phyloP scores from a whole-genome alignment of 2,888 invertebrate genomes.

The Platynereis dumerilii region DNA sequence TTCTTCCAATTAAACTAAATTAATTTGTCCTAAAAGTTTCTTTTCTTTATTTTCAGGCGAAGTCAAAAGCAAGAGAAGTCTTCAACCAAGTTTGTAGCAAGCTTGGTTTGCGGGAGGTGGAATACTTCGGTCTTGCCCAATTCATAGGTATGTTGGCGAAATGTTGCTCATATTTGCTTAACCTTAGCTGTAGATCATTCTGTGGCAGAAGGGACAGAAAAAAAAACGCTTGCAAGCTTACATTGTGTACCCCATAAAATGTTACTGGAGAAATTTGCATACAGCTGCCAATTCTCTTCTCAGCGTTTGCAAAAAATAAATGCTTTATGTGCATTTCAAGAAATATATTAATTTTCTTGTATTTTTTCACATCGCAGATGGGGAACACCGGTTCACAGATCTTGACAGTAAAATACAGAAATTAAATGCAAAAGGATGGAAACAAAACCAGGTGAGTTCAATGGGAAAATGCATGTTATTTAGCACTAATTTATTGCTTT shows the following conservation, averaged over 20 bases:
- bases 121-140: slow-evolving; percentile 84
- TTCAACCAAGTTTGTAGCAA: slow-evolving; percentile 81
- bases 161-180: too few species aligned
- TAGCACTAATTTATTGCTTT: too few species aligned
- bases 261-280: too few species aligned
- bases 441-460: neutral
- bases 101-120: slow-evolving; percentile 83
- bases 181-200: too few species aligned
- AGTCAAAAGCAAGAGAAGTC: slow-evolving; percentile 83
- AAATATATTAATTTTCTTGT: neutral
- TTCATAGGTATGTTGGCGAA: slow-evolving; percentile 77
- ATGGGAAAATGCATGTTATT: too few species aligned
- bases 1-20: neutral
- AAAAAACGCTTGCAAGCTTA: too few species aligned
- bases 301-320: too few species aligned
- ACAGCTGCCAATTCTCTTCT: too few species aligned
- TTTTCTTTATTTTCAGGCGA: slow-evolving; percentile 58
- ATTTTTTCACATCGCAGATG: slow-evolving; percentile 72
- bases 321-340: neutral
- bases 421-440: slow-evolving; percentile 91
- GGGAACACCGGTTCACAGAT: slow-evolving; percentile 94
- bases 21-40: too few species aligned
- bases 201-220: too few species aligned
- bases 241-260: too few species aligned
- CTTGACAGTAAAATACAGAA: slow-evolving; percentile 94